Evolutionary conservation across 1,140 invertebrate genomes (phyloP).

Genomic region (Euwallacea similis): DNA sequence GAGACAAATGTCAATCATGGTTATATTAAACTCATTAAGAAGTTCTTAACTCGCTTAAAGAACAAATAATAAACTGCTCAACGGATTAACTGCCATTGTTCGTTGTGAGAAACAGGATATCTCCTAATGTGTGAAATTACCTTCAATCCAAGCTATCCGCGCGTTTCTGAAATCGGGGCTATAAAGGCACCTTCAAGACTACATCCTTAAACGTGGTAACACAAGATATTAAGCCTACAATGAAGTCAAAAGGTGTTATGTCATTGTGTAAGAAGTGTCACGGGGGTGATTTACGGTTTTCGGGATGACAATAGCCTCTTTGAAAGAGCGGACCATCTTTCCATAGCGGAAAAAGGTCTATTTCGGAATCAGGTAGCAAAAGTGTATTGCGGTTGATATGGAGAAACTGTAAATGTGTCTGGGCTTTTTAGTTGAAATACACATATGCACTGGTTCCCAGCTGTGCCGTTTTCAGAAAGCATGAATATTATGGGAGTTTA

Average conservation of each 20-base stretch:
- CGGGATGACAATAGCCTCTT: constrained; percentile 20
- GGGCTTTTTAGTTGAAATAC: background rate
- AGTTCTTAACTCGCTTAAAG: constrained; percentile 4
- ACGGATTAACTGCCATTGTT: background rate
- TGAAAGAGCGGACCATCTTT: constrained; percentile 10
- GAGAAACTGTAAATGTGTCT: background rate
- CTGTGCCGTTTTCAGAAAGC: constrained; percentile 1
- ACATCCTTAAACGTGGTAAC: constrained; percentile 2
- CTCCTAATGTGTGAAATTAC: background rate
- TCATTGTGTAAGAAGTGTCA: constrained; percentile 29
- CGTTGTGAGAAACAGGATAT: no score
- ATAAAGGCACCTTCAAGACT: background rate
- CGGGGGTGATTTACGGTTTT: constrained; percentile 19
- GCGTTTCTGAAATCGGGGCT: background rate
- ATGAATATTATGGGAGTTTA: background rate
- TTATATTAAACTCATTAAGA: constrained; percentile 7
- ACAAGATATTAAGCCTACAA: constrained; percentile 12
- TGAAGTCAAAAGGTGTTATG: constrained; percentile 31
- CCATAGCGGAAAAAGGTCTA: constrained; percentile 18
- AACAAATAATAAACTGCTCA: background rate
- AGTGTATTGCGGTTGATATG: constrained; percentile 1
- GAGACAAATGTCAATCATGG: constrained; percentile 15
- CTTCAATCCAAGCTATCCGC: background rate
- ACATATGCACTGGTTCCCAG: constrained; percentile 1
- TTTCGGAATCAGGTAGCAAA: constrained; percentile 25